Percentiles rank a stretch among this genome's conserved stretches.
These are phyloP conservation scores for Nibea coibor DNA, from an alignment of 2,113 vertebrate species.

Conservation along the genomic window DNA sequence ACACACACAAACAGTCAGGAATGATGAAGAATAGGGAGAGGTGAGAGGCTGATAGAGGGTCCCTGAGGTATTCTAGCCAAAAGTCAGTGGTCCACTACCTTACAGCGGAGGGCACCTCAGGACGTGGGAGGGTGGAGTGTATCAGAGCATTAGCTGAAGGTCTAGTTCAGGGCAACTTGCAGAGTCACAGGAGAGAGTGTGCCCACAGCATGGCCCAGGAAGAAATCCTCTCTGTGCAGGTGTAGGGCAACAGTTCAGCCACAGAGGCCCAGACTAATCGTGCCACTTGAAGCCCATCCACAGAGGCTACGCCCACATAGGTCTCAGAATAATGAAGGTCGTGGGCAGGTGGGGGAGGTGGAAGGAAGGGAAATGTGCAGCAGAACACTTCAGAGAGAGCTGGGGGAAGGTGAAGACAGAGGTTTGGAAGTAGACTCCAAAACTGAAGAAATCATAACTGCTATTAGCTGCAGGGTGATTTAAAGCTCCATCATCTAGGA, in stretches of 20 bases:
- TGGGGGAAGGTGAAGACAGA: background rate
- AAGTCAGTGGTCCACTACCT: background rate
- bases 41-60: background rate
- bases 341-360: background rate
- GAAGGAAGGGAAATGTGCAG: background rate
- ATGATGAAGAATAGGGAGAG: background rate
- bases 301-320: background rate
- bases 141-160: background rate
- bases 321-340: slow-evolving; percentile 11
- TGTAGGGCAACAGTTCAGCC: slow-evolving; percentile 12
- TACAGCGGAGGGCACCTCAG: background rate
- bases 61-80: background rate
- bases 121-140: background rate
- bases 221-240: slow-evolving; percentile 2
- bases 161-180: background rate
- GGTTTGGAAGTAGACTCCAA: background rate
- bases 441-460: background rate
- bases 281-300: slow-evolving; percentile 6
- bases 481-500: no score
- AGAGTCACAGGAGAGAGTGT: slow-evolving; percentile 8
- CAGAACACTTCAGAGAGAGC: background rate
- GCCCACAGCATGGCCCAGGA: background rate
- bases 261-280: slow-evolving; percentile 26
- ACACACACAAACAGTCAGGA: background rate
- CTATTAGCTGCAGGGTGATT: no score